Evolutionary conservation across 2,113 vertebrate genomes (phyloP).

Genomic region (Plectropomus leopardus): DNA sequence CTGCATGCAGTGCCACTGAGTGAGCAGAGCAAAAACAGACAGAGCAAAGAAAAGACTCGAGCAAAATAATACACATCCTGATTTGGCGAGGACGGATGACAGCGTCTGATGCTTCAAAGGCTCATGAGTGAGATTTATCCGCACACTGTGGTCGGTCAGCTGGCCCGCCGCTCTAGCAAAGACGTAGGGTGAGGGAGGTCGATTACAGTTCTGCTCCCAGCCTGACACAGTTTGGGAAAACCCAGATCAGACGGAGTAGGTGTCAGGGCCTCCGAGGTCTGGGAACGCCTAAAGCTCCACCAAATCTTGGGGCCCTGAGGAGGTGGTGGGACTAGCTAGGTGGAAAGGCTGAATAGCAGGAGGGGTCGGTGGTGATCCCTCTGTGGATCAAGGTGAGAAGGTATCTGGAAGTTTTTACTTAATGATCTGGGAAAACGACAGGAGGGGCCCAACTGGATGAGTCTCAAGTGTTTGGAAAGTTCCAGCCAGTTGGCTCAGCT

Average conservation of each 20-base stretch:
- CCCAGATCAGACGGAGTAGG: constrained; percentile 68
- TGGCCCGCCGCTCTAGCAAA: constrained; percentile 49
- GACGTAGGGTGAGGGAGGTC: constrained; percentile 61
- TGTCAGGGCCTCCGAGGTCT: constrained; percentile 63
- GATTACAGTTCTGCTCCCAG: constrained; percentile 59
- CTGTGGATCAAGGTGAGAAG: constrained; percentile 62
- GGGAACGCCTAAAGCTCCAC: constrained; percentile 61
- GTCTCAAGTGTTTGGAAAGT: constrained; percentile 73
- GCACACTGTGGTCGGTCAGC: constrained; percentile 71
- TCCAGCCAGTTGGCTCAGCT: constrained; percentile 70
- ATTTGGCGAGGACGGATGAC: constrained; percentile 61
- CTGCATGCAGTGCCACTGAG: constrained; percentile 69
- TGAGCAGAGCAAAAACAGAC: constrained; percentile 70
- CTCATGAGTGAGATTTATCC: constrained; percentile 65
- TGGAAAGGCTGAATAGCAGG: constrained; percentile 65
- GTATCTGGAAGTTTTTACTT: constrained; percentile 62
- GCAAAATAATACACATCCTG: constrained; percentile 74
- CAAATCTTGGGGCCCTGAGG: constrained; percentile 44
- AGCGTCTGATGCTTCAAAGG: constrained; percentile 73
- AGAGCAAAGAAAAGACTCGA: constrained; percentile 62
- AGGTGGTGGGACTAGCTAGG: constrained; percentile 27
- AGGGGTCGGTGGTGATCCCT: background rate
- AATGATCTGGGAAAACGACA: constrained; percentile 74
- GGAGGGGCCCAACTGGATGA: constrained; percentile 58
- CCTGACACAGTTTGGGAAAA: constrained; percentile 79